Evolutionary conservation across 2,888 invertebrate species (phyloP).

Genomic region (Nephrocerus scutellatus): DNA sequence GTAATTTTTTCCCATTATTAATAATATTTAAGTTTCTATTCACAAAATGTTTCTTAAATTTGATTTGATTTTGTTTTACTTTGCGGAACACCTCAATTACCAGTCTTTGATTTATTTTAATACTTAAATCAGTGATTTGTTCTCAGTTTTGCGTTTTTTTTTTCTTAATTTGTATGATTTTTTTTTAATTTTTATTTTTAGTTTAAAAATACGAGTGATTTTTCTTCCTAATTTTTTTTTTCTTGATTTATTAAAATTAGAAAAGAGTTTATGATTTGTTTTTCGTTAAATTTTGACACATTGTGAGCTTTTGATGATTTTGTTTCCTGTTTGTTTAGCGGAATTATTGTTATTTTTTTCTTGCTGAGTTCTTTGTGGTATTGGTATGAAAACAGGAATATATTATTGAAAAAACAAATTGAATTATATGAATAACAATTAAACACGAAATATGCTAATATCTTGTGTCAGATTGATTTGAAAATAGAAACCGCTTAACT

Average conservation of each 20-base stretch:
- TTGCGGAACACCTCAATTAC: constrained; percentile 49
- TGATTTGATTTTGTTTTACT: too few relatives aligned
- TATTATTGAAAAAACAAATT: too few relatives aligned
- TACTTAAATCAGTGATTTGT: constrained; percentile 19
- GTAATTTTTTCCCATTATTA: too few relatives aligned
- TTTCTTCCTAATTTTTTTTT: constrained; percentile 16
- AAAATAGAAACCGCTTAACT: too few relatives aligned
- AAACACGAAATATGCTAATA: too few relatives aligned
- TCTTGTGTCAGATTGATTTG: too few relatives aligned
- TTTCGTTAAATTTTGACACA: too few relatives aligned
- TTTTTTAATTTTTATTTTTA: constrained; percentile 8
- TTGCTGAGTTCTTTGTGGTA: constrained; percentile 1
- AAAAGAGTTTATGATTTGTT: constrained; percentile 20
- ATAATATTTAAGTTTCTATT: too few relatives aligned
- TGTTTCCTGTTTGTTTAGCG: constrained; percentile 13
- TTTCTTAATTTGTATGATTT: constrained; percentile 7
- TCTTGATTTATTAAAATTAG: constrained; percentile 21
- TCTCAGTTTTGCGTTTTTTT: constrained; percentile 15
- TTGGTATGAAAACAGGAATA: too few relatives aligned
- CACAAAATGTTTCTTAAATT: too few relatives aligned
- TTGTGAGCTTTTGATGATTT: constrained; percentile 2
- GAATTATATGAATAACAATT: too few relatives aligned
- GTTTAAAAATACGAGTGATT: constrained; percentile 21
- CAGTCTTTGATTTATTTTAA: constrained; percentile 41
- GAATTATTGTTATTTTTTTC: constrained; percentile 6